Evolutionary conservation across 92 coral and sea anemone genomes (phyloP), one percentile per base, ranked within the genome.

Genomic region (Umimayanthus kanabou): DNA sequence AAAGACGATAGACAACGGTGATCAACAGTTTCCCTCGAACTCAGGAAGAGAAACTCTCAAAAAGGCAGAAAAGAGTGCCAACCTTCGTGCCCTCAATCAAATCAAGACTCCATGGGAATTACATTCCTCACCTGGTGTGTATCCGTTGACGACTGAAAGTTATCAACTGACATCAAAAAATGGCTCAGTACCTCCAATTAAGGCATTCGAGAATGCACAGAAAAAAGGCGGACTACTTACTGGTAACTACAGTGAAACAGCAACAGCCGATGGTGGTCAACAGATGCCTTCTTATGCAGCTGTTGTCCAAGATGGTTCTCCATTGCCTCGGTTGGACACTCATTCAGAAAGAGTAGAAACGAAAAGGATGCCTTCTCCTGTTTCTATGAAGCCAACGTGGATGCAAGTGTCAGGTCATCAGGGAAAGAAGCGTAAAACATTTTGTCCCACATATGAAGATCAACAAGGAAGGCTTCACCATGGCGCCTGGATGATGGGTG

Each of bases 391-490:
- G 71, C 57, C 78, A 80, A 39, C 26, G 26, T 58, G 64, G 86
- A 75, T 71, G 28, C 42, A 58, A 57, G 80, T 67, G 23, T 45
- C 57, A 53, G 90, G 94, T 2, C 50, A 49, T 9, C 77, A 42
- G 23, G 89, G 82, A 57, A 64, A 39, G n/a, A 26, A 87, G 29
- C 66, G 55, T 16, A 66, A 65, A 45, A 39, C 43, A 2, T 92
- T 92, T 67, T 39, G 28, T 5, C 85, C 89, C 10, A 71, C 26
- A 39, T 58, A 30, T 71, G 88, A 85, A 23, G 92, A 87, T 55
- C 39, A 40, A 25, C 47, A 22, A 9, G 94, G 91, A 47, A 83
- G 49, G 74, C 57, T 92, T 43, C 94, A 92, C 57, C 94, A 92
- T 64, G 94, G 94, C 18, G 86, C 92, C 6, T 40, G 65, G 22